Base-by-base conservation (phyloP, 1,140 invertebrate species). In the Polypedilum vanderplanki region DNA sequence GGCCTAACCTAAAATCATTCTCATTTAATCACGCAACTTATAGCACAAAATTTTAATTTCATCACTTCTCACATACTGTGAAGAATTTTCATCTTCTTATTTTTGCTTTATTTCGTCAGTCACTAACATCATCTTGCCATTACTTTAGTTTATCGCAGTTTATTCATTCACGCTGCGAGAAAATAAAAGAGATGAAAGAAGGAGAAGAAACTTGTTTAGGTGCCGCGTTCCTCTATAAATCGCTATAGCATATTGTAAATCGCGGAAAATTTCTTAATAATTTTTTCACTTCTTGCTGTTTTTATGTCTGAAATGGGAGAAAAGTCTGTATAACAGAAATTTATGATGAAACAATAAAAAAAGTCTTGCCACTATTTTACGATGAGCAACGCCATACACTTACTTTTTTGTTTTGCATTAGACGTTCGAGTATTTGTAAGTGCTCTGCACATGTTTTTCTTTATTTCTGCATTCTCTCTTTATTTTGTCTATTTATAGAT, bases 181-280 rank as follows among this genome's bases (percentile, higher is more conserved):
- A 57, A 8, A 57, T 57, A 12, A 57, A 57, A 33, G 24, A 33
- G 24, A 33, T 33, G 24, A 33, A 57, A 57, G 46, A n/a, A 12
- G n/a, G 46, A 12, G 15, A n/a, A n/a, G 46, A 57, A 57, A 57
- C 46, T 12, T 9, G 46, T 57, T 57, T 57, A n/a, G 46, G n/a
- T 57, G 10, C 46, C n/a, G 46, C 46, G 12, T 33, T 33, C 24
- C 24, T 33, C 24, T 33, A 33, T 5, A 33, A n/a, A 57, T 46
- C 15, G 15, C n/a, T 57, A 3, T n/a, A n/a, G 46, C 46, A 57
- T n/a, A 57, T 57, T 57, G 46, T 57, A 57, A 57, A 57, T 57
- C n/a, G 46, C 12, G 46, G 46, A 57, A 57, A 57, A 57, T 57
- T 57, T 57, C n/a, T 57, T n/a, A 57, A 57, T 12, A 57, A 57